Conservation (phyloP, 1,140 invertebrate species). For the Bombus breviceps region DNA sequence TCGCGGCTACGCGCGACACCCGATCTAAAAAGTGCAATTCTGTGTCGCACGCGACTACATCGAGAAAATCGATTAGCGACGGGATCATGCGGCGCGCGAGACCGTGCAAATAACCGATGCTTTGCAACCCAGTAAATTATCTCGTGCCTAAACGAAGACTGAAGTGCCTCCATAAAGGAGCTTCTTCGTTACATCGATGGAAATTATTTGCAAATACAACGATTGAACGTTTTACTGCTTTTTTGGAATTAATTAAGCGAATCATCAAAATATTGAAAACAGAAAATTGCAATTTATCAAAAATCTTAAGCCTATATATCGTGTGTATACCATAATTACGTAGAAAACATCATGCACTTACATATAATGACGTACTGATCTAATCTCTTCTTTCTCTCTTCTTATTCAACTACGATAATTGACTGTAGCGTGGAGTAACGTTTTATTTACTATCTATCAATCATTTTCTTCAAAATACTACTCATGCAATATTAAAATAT, state of each 20-base stretch:
- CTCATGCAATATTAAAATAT: no score
- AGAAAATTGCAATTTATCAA: not conserved
- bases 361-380: no score
- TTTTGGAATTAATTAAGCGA: not conserved
- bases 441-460: not conserved
- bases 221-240: not conserved
- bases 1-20: slow-evolving; percentile 56
- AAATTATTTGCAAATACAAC: not conserved
- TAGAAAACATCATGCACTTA: not conserved
- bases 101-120: slow-evolving; percentile 28
- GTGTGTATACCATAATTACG: not conserved
- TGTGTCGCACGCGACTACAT: slow-evolving; percentile 66
- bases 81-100: slow-evolving; percentile 58
- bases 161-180: no score
- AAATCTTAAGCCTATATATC: not conserved
- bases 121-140: slow-evolving; percentile 3
- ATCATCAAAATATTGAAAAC: not conserved
- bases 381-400: no score
- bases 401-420: no score
- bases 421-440: no score
- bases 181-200: not conserved
- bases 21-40: slow-evolving; percentile 72
- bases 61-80: slow-evolving; percentile 65
- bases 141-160: not conserved
- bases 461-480: not conserved